Base-by-base conservation (phyloP, 2,888 invertebrate genomes). In the Leucoma salicis region DNA sequence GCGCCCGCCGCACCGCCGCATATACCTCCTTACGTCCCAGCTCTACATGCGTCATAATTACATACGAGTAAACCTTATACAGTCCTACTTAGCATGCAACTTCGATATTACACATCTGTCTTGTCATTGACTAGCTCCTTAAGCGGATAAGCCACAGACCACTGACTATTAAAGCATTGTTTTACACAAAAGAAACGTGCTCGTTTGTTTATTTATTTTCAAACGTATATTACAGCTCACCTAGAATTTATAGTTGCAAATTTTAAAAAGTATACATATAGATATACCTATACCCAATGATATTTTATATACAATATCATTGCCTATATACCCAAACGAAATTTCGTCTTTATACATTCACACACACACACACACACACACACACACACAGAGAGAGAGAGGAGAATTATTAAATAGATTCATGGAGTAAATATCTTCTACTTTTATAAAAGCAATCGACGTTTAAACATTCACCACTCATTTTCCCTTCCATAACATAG, bases 31-130 rank as follows among this genome's bases (percentile, higher is more conserved):
- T 25, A 25, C 69, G 73, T 75, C 76, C 72, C 71, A 71, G 69
- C 63, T 59, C 59, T 57, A 75, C 74, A 70, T 82, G 85, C 84
- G 84, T 84, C 86, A 84, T 73, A 66, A 71, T 13, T 5, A 29
- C 67, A 74, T 71, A 76, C 69, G 81, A 74, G 40, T 57, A 53
- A 48, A 48, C 60, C 42, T 66, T 70, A 75, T 72, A 61, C 69
- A 70, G 61, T 63, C 56, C 74, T 71, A 71, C 73, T 83, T 82
- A 76, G 57, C 69, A 84, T 82, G 71, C 81, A 68, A 66, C 68
- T 64, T 66, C 62, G 53, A 66, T 67, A 52, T 56, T 62, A 59
- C 39, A 48, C 53, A 67, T 56, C 58, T 63, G 64, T 62, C 66
- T 66, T 66, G 63, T 54, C 59, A 42, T 53, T 52, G 59, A 42